Evolutionary conservation across 2,888 invertebrate species (phyloP), one percentile per base, ranked within the genome.

Genomic region (Pterostichus madidus): DNA sequence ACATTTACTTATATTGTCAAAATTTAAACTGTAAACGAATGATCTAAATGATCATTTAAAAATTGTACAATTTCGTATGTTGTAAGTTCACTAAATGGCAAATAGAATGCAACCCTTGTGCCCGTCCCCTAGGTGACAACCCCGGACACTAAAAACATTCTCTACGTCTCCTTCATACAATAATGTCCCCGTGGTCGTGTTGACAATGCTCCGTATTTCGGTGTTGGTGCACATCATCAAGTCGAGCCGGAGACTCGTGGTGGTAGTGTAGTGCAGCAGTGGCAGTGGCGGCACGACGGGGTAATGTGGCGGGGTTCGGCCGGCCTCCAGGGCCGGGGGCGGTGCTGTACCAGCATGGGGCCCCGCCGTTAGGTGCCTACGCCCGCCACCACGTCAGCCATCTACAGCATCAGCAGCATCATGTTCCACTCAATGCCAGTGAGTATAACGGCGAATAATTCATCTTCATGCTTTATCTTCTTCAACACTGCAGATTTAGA

Each of bases 351-450:
- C 89, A 89, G 86, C 83, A 84, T 56, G 88, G 88, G 10, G 56
- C 75, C 68, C 86, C 88, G 83, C 85, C 88, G 83, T 85, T 89
- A 85, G 89, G 39, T 8, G 39, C 64, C 64, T 75, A 75, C 31
- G 31, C 75, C 31, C 24, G 80, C n/a, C 71, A 71, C 73, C 53
- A 73, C 17, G 39, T 39, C 39, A 5, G 7, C 7, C 39, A 39
- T 39, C 39, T 7, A 3, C 39, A 6, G 39, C 39, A 17, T 73
- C 53, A 56, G 53, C 53, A 56, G 53, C 53, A 56, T 89, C 76
- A 89, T 89, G 86, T 90, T 39, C 90, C 90, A 1, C 86, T 90
- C 80, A 90, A 90, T 86, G 90, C 90, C 85, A 90, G 90, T 90
- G 87, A 90, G 90, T 90, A 84, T 39, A 7, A 6, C 1, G 7